phyloP scores from a whole-genome alignment of 2,888 invertebrate genomes.

The Myopa tessellatipennis region DNA sequence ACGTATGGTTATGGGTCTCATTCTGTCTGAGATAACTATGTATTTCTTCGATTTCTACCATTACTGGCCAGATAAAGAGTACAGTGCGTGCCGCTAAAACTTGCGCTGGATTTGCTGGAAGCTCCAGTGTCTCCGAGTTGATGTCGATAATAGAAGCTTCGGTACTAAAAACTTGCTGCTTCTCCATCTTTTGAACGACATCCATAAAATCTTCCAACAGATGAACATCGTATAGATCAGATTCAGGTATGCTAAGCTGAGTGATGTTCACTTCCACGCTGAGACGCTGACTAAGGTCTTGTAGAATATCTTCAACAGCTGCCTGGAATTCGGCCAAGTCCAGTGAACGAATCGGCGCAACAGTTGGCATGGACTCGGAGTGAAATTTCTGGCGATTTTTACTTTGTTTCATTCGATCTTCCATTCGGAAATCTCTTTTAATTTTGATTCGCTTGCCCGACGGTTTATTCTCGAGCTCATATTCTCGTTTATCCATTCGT shows the following conservation, averaged over 20 bases:
- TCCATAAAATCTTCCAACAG: slow-evolving; percentile 58
- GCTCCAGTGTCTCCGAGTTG: slow-evolving; percentile 47
- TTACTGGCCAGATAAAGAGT: slow-evolving; percentile 57
- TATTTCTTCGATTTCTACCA: slow-evolving; percentile 55
- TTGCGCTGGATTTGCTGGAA: slow-evolving; percentile 56
- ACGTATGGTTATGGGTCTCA: background rate
- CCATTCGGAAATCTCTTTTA: too few relatives aligned
- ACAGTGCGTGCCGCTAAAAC: slow-evolving; percentile 58
- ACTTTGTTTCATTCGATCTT: background rate
- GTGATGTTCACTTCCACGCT: slow-evolving; percentile 60
- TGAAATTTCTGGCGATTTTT: background rate
- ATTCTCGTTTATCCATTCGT: too few relatives aligned
- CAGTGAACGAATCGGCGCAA: slow-evolving; percentile 1
- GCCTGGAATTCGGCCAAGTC: slow-evolving; percentile 51
- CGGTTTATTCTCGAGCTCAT: too few relatives aligned
- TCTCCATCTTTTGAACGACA: slow-evolving; percentile 51
- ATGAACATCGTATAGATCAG: slow-evolving; percentile 60
- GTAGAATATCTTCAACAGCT: slow-evolving; percentile 51
- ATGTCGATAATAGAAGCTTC: slow-evolving; percentile 46
- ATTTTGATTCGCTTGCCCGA: too few relatives aligned
- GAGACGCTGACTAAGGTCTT: slow-evolving; percentile 55
- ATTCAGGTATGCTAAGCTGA: slow-evolving; percentile 60
- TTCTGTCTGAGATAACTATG: slow-evolving; percentile 46
- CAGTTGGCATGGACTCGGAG: background rate
- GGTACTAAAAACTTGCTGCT: slow-evolving; percentile 49